A percentile compares a stretch with the other conserved stretches of the same genome.
phyloP scores from a whole-genome alignment of 1,140 invertebrate species.

The Orchesella cincta region DNA sequence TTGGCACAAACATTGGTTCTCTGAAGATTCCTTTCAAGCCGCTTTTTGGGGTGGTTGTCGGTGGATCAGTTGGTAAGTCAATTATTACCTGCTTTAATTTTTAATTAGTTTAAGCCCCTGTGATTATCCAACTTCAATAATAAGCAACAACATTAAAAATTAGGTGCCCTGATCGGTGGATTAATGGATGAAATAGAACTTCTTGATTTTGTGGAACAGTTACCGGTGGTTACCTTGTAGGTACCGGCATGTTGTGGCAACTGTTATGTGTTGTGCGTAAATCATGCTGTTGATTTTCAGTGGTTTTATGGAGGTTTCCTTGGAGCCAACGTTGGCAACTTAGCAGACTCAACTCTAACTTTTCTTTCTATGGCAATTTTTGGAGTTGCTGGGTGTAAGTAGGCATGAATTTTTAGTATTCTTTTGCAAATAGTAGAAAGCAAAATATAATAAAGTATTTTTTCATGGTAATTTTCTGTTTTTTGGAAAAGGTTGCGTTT shows the following conservation, averaged over 20 bases:
- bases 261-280: not conserved
- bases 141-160: not conserved
- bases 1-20: not conserved
- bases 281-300: not conserved
- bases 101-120: no score
- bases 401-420: no score
- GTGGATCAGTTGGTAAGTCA: not conserved
- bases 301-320: not conserved
- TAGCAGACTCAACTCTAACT: not conserved
- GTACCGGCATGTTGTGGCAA: not conserved
- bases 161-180: constrained; percentile 4
- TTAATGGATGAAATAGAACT: not conserved
- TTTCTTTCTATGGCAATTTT: not conserved
- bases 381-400: not conserved
- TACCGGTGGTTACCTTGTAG: not conserved
- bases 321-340: not conserved
- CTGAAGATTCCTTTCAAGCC: not conserved
- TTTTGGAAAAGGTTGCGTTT: not conserved
- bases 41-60: not conserved
- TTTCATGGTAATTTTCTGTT: no score
- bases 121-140: no score
- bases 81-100: no score
- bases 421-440: no score
- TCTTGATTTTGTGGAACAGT: not conserved
- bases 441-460: no score